Conservation (phyloP, 2,797 vertebrate genomes). For the Dendrocincla tyrannina region DNA sequence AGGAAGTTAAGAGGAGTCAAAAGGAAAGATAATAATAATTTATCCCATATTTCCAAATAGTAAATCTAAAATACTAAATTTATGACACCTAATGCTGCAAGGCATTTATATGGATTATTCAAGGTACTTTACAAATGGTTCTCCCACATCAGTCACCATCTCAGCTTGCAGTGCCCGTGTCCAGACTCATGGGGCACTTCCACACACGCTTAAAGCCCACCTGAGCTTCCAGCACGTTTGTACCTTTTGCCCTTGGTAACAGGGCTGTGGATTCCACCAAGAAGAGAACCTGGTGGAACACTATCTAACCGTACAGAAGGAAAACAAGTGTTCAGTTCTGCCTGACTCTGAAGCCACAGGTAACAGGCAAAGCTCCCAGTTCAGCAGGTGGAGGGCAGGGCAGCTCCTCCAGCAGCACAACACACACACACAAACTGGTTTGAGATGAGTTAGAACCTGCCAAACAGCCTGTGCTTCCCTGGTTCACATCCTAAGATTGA, state of each 20-base stretch:
- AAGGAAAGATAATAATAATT: background rate
- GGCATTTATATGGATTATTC: background rate
- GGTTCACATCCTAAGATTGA: background rate
- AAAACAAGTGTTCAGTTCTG: background rate
- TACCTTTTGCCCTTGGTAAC: no score
- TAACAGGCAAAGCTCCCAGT: background rate
- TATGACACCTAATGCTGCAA: background rate
- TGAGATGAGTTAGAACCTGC: background rate
- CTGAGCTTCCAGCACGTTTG: background rate
- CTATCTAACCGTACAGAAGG: background rate
- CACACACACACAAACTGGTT: background rate
- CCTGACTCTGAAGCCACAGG: background rate
- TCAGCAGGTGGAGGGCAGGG: background rate
- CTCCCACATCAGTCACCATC: background rate
- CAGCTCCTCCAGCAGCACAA: background rate
- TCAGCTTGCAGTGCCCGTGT: fast-evolving
- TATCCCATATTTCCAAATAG: fast-evolving
- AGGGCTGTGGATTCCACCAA: background rate
- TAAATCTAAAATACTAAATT: background rate
- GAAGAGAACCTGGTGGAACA: background rate
- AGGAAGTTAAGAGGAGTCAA: background rate
- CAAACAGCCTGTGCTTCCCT: background rate
- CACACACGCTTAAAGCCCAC: fast-evolving
- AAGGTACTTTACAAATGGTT: background rate
- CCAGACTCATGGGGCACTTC: background rate